Percentiles rank a stretch among this genome's conserved stretches.
Conservation (phyloP, 2,113 vertebrate species). For the Rhinogobius similis region DNA sequence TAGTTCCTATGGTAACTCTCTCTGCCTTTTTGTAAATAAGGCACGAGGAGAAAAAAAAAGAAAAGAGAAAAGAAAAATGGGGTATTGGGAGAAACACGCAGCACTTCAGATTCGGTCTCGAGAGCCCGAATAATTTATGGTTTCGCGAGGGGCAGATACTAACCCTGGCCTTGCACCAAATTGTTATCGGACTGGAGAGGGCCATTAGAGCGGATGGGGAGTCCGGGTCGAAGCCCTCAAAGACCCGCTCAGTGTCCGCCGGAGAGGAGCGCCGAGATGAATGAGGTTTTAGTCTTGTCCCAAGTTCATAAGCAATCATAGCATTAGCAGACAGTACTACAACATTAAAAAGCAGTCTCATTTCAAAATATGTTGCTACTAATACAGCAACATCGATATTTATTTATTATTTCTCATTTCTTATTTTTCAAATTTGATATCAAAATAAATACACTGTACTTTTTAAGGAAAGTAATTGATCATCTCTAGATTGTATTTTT, state of each 20-base stretch:
- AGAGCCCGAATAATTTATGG: slow-evolving; percentile 61
- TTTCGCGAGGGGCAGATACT: slow-evolving; percentile 33
- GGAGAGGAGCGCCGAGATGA: not conserved
- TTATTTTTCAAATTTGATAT: not conserved
- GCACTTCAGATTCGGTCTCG: slow-evolving; percentile 45
- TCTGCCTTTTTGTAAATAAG: slow-evolving; percentile 80
- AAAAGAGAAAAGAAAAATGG: slow-evolving; percentile 35
- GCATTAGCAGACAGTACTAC: not conserved
- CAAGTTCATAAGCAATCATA: slow-evolving; percentile 3
- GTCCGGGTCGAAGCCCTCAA: slow-evolving; percentile 12
- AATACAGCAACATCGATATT: not conserved
- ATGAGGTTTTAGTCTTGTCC: not conserved
- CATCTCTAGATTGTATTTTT: not conserved
- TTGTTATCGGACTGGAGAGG: slow-evolving; percentile 25
- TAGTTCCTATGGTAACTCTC: slow-evolving; percentile 80
- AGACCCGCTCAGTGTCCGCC: slow-evolving; percentile 3
- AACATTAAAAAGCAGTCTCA: not conserved
- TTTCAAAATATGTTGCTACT: not conserved
- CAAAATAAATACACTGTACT: not conserved
- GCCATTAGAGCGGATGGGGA: slow-evolving; percentile 21
- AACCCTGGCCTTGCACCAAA: slow-evolving; percentile 33
- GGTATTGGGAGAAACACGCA: slow-evolving; percentile 46
- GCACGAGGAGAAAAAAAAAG: slow-evolving; percentile 51
- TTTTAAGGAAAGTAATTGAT: not conserved
- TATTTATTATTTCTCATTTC: not conserved